Percentiles rank a stretch among this genome's conserved stretches.
phyloP scores from a whole-genome alignment of 2,888 invertebrate species.

The Urechis unicinctus region DNA sequence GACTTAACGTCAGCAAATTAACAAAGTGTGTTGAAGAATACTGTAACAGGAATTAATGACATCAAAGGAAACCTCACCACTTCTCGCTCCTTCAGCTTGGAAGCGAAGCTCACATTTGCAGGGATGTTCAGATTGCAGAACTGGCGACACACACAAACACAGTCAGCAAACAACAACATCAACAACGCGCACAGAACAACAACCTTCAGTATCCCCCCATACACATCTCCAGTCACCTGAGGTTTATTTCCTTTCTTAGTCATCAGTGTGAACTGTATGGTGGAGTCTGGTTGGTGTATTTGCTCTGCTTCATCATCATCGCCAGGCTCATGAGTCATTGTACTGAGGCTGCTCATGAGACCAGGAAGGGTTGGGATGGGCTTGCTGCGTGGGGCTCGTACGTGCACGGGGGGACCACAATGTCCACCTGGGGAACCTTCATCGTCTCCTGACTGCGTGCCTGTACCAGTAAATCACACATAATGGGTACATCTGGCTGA shows the following conservation, averaged over 20 bases:
- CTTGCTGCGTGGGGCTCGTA: neutral
- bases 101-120: slow-evolving; percentile 77
- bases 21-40: neutral
- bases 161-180: no score
- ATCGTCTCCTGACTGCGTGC: slow-evolving; percentile 58
- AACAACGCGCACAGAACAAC: no score
- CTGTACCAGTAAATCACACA: no score
- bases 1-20: no score
- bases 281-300: slow-evolving; percentile 50
- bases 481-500: no score
- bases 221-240: slow-evolving; percentile 29
- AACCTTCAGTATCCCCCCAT: no score
- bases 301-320: neutral
- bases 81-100: slow-evolving; percentile 85
- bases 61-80: slow-evolving; percentile 41
- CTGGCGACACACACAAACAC: slow-evolving; percentile 54
- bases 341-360: slow-evolving; percentile 16
- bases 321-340: slow-evolving; percentile 51
- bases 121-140: slow-evolving; percentile 87
- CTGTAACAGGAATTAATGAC: neutral
- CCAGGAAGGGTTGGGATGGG: neutral
- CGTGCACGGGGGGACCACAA: slow-evolving; percentile 81
- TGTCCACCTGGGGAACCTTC: slow-evolving; percentile 73
- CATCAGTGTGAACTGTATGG: slow-evolving; percentile 87
- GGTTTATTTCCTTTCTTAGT: slow-evolving; percentile 76